Evolutionary conservation across 2,113 vertebrate species (phyloP), one percentile per base, ranked within the genome.

Genomic region (Turdus rufiventris): DNA sequence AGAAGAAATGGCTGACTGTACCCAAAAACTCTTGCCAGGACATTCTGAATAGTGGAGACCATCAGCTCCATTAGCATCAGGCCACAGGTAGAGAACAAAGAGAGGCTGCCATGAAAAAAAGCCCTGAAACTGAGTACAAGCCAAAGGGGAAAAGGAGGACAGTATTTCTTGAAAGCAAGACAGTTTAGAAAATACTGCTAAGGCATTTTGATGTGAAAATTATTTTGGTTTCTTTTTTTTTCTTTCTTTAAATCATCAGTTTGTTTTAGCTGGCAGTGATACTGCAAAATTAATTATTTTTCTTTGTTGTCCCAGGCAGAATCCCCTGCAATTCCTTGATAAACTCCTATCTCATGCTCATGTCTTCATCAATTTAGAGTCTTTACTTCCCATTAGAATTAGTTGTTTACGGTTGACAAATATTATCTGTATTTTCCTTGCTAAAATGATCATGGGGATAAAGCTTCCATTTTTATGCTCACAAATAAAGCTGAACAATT

Each of bases 351-450:
- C 85, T 90, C 74, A 40, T 48, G 43, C 77, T 91, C 84, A 71
- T 29, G 68, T 95, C 95, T 96, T 93, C 92, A 95, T 96, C 93
- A 95, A 84, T 97, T 94, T 91, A 40, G 57, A 94, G 93, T 36
- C 85, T 95, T 97, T 78, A 38, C 85, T 92, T 93, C 83, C 77
- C 74, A 77, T 82, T 87, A 86, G 93, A 96, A 94, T 96, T 94
- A 88, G 67, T 38, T 96, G 74, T 85, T 97, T 90, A 96, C 1
- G 4, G 88, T 68, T 96, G 94, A 96, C 90, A 97, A 97, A 92
- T 92, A 85, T 73, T 94, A 94, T 96, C 95, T 96, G 57, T 77
- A 80, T 95, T 96, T 94, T 84, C 83, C 90, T 94, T 86, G 68
- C 73, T 91, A 92, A 96, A 85, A 71, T 38, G 71, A 88, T 94